phyloP scores from a whole-genome alignment of 2,113 vertebrate species.

The Menura novaehollandiae region DNA sequence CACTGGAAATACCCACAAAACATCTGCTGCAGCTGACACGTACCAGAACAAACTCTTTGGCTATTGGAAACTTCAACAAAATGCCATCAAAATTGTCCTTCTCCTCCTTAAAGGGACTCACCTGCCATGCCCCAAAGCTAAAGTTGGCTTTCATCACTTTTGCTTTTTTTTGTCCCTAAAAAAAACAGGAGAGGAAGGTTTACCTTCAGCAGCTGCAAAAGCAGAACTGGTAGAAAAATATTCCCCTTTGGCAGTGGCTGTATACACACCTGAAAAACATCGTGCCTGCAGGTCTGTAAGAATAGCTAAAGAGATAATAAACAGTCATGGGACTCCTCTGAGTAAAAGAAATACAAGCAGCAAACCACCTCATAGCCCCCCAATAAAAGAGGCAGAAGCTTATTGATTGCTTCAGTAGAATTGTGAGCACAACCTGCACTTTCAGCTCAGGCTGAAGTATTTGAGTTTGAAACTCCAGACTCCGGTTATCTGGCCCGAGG shows the following conservation, averaged over 20 bases:
- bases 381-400: background rate
- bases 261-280: background rate
- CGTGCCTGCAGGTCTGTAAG: background rate
- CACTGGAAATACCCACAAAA: background rate
- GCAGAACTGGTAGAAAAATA: background rate
- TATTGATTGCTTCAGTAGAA: background rate
- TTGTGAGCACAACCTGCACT: background rate
- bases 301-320: background rate
- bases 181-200: background rate
- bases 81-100: background rate
- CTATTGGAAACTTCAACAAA: background rate
- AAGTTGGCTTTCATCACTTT: background rate
- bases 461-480: background rate
- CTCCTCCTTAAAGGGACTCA: background rate
- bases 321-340: background rate
- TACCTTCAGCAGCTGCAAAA: background rate
- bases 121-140: background rate
- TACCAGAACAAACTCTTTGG: background rate
- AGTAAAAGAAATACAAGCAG: background rate
- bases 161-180: fast-evolving
- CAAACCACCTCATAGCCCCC: background rate
- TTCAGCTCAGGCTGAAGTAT: background rate
- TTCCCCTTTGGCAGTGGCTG: background rate
- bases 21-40: background rate
- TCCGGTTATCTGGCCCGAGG: background rate